Base-by-base conservation (phyloP, 1,140 invertebrate genomes). In the Daktulosphaira vitifoliae region DNA sequence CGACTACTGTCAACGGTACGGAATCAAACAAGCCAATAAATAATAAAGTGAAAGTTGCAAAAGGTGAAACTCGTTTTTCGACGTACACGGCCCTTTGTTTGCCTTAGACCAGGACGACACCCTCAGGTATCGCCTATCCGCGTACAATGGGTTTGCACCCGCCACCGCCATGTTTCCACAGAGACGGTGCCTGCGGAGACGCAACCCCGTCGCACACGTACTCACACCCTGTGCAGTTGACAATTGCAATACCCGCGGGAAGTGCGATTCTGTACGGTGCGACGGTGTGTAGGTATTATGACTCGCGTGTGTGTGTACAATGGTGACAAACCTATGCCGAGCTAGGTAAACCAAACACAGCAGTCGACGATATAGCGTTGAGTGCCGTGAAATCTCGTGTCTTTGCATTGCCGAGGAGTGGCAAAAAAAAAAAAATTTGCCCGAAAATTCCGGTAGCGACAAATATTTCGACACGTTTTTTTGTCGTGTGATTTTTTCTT, bases 41-140 rank as follows among this genome's bases (percentile, higher is more conserved):
- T 62, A 48, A 62, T 48, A 48, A 62, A 48, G 56, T 62, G 56
- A 62, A 62, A 62, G 56, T 62, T 62, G 42, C 26, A 22, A 62
- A 62, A 62, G 56, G 56, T 62, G 56, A 62, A 62, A 62, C 56
- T 62, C 56, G 56, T 62, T 62, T 33, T 59, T 62, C 56, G 56
- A 25, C 29, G 29, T 33, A 33, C 29, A 33, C 56, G 20, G 25
- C 56, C 56, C 56, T 62, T 62, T 62, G 56, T 62, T 62, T 62
- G 56, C 44, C 42, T 62, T 50, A 22, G 5, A 26, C 50, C 6
- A 23, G 29, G 29, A 33, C 29, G 39, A 59, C 54, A 59, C 54
- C 54, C 54, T 48, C 56, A 48, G 56, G 56, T 62, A 56, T 25
- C n/a, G 42, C 29, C 5, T 33, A 33, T 33, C 29, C 39, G 39